Evolutionary conservation across 2,888 invertebrate species (phyloP).

Genomic region (Eupithecia abbreviata): DNA sequence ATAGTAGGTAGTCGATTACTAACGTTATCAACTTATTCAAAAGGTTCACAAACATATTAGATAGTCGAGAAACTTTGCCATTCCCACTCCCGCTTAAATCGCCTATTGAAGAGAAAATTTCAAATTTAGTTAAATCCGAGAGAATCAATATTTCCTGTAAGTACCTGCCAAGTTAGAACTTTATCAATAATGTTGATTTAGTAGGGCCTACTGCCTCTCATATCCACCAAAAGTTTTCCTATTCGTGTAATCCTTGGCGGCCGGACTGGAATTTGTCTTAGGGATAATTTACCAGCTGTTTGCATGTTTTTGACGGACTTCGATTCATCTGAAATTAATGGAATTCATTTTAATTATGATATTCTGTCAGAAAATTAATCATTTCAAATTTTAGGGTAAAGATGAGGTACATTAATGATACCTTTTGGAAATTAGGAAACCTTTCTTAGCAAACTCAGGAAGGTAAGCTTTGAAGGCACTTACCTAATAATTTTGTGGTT

Average conservation of each 20-base stretch:
- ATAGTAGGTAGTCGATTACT: not conserved
- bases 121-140: constrained; percentile 57
- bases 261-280: constrained; percentile 18
- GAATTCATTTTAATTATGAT: not conserved
- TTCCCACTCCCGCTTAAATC: not conserved
- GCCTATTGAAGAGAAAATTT: not conserved
- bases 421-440: not conserved
- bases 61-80: not conserved
- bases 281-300: constrained; percentile 3
- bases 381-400: not conserved
- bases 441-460: not conserved
- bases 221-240: constrained; percentile 65
- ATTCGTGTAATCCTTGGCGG: constrained; percentile 59
- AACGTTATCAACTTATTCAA: not conserved
- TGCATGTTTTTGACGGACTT: not conserved
- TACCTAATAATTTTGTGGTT: not conserved
- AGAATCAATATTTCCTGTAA: constrained; percentile 69
- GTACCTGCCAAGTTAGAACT: constrained; percentile 62
- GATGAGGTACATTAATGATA: not conserved
- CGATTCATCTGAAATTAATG: not conserved
- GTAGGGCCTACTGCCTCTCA: constrained; percentile 60
- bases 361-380: not conserved
- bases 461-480: not conserved
- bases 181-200: constrained; percentile 75
- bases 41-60: not conserved